phyloP scores from a whole-genome alignment of 2,888 invertebrate species.

The Eristalis pertinax region DNA sequence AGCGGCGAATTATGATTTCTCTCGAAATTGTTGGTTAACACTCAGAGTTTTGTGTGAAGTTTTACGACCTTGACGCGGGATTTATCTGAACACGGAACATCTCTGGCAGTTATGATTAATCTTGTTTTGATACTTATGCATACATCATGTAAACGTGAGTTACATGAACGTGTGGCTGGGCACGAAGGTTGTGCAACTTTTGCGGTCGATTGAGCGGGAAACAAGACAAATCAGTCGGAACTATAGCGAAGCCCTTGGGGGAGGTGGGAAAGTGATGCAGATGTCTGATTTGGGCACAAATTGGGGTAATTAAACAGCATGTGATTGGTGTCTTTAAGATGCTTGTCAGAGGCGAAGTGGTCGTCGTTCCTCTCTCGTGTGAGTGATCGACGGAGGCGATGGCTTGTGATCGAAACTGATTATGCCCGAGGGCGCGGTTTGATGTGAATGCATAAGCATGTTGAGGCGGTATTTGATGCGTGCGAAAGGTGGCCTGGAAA shows the following conservation, averaged over 20 bases:
- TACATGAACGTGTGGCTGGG: neutral
- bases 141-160: neutral
- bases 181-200: neutral
- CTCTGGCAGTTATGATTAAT: neutral
- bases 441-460: too few relatives aligned
- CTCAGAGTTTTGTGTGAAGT: neutral
- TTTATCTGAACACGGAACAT: neutral
- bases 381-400: too few relatives aligned
- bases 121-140: neutral
- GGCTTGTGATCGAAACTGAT: too few relatives aligned
- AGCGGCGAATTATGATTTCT: neutral
- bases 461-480: too few relatives aligned
- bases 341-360: too few relatives aligned
- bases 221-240: too few relatives aligned
- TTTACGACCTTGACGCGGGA: conserved; percentile 2
- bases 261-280: neutral
- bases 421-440: too few relatives aligned
- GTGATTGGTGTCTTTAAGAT: neutral
- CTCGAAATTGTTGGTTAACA: neutral
- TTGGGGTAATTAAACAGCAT: neutral
- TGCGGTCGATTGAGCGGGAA: neutral
- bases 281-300: neutral
- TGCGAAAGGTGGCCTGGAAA: too few relatives aligned
- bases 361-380: too few relatives aligned
- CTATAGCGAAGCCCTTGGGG: too few relatives aligned